These are phyloP conservation scores for Nasonia oneida DNA, from an alignment of 2,888 invertebrate genomes.

Conservation along the genomic window DNA sequence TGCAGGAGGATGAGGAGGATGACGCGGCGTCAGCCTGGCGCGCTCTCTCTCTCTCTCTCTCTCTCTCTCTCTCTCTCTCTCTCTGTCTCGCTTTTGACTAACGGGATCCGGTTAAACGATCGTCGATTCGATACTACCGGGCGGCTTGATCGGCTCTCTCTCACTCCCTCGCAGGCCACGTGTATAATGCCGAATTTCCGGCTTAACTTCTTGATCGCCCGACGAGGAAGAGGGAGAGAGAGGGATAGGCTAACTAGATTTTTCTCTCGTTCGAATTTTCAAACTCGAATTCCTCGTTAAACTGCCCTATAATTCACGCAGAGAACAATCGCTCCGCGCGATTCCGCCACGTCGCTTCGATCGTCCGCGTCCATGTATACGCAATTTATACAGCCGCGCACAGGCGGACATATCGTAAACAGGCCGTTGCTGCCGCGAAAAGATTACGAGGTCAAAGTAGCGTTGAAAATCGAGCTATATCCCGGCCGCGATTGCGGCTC, in stretches of 20 bases:
- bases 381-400: not conserved
- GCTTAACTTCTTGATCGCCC: conserved; percentile 48
- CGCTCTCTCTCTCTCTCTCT: not conserved
- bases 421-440: conserved; percentile 12
- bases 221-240: not conserved
- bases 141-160: conserved; percentile 13
- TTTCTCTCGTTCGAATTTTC: not conserved
- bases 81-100: conserved; percentile 66
- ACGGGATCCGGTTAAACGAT: conserved; percentile 73
- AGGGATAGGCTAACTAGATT: not conserved
- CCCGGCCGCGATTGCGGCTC: conserved; percentile 50
- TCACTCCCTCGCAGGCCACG: too few relatives aligned
- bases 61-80: too few relatives aligned
- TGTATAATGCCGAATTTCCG: conserved; percentile 58
- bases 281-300: not conserved
- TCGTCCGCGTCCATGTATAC: not conserved
- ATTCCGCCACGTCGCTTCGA: not conserved
- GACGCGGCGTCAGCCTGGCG: conserved; percentile 34
- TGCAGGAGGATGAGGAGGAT: conserved; percentile 51
- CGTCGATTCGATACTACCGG: conserved; percentile 45
- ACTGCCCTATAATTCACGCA: not conserved
- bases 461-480: conserved; percentile 42
- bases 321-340: not conserved
- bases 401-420: conserved; percentile 15
- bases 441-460: conserved; percentile 49